Conservation (phyloP, 2,888 invertebrate species). For the Tigriopus californicus region DNA sequence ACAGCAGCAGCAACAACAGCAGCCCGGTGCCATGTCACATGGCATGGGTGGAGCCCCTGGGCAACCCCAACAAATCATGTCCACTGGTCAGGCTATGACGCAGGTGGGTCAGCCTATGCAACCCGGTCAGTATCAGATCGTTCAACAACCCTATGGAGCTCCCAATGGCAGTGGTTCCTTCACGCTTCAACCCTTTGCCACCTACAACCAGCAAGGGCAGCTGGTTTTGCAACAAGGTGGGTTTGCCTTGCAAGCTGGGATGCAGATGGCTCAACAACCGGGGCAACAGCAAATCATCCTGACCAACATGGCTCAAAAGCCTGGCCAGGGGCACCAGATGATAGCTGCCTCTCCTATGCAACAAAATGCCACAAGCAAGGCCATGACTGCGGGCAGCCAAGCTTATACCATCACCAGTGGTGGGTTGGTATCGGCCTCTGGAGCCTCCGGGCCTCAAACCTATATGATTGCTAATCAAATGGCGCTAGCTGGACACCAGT, state of each 20-base stretch:
- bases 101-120: too few relatives aligned
- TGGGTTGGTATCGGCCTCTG: neutral
- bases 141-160: too few relatives aligned
- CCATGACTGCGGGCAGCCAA: neutral
- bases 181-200: constrained; percentile 6
- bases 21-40: too few relatives aligned
- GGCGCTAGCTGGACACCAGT: neutral
- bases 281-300: constrained; percentile 2
- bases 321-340: neutral
- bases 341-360: neutral
- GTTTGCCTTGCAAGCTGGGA: neutral
- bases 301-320: neutral
- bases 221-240: constrained; percentile 3
- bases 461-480: neutral
- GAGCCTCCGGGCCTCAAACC: neutral
- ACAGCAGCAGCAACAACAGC: too few relatives aligned
- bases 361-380: neutral
- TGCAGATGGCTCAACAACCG: neutral
- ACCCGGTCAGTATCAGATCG: too few relatives aligned
- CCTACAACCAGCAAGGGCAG: constrained; percentile 11
- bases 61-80: too few relatives aligned
- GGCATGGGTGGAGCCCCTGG: too few relatives aligned
- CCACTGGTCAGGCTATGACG: too few relatives aligned
- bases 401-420: neutral
- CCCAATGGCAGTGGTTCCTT: too few relatives aligned